Conservation (phyloP, 1,140 invertebrate species). For the Neoseiulus cucumeris region DNA sequence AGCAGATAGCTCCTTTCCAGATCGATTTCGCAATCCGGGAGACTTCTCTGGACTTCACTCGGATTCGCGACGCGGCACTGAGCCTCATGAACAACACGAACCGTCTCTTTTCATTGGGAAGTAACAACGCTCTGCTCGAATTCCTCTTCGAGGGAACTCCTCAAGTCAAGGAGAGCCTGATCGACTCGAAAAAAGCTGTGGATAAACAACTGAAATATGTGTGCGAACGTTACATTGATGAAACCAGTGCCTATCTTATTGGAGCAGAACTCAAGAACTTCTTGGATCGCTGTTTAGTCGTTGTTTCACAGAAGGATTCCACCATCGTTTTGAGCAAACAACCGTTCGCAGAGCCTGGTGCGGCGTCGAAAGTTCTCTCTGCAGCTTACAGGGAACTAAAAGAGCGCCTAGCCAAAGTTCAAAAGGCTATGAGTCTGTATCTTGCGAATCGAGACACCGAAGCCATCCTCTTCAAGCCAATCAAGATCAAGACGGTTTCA, state of each 20-base stretch:
- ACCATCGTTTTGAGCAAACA: conserved; percentile 22
- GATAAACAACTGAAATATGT: conserved; percentile 69
- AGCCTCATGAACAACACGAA: conserved; percentile 63
- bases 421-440: conserved; percentile 76
- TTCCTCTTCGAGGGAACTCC: conserved; percentile 41
- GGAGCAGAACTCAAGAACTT: neutral
- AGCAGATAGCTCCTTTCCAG: conserved; percentile 96
- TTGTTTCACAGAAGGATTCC: neutral
- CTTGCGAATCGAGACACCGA: conserved; percentile 90
- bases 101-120: conserved; percentile 62
- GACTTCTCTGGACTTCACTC: conserved; percentile 69
- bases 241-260: conserved; percentile 29
- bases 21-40: conserved; percentile 84
- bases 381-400: conserved; percentile 45
- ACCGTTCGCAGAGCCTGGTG: conserved; percentile 31
- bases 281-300: neutral
- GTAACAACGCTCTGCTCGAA: conserved; percentile 74
- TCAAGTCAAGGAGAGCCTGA: conserved; percentile 57
- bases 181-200: conserved; percentile 85
- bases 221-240: conserved; percentile 74
- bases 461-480: conserved; percentile 77
- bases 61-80: conserved; percentile 44
- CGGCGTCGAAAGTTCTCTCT: conserved; percentile 28
- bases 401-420: conserved; percentile 50
- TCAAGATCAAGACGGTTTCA: conserved; percentile 40